Conservation (phyloP, 92 coral and sea anemone genomes). For the Pocillopora meandrina region DNA sequence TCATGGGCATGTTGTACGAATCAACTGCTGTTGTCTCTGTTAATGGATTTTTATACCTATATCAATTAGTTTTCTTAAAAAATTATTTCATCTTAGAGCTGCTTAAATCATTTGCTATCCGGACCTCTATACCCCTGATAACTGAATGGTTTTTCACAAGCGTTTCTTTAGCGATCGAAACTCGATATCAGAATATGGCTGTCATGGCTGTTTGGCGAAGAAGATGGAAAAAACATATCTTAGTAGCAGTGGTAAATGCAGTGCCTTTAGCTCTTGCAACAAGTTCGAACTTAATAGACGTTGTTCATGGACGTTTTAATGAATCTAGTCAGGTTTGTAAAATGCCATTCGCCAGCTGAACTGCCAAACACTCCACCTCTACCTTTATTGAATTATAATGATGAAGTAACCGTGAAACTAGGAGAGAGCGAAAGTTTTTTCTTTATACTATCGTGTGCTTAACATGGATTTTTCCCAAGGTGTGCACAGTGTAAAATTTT, state of each 20-base stretch:
- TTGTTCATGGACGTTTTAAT: not conserved
- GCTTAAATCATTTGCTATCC: not conserved
- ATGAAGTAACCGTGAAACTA: no score
- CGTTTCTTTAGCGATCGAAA: conserved; percentile 38
- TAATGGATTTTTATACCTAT: conserved; percentile 19
- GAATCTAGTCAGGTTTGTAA: not conserved
- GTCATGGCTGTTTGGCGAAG: conserved; percentile 44
- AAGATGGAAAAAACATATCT: conserved; percentile 13
- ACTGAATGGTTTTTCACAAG: conserved; percentile 42
- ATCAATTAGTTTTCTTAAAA: conserved; percentile 19
- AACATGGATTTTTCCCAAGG: no score
- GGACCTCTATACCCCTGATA: conserved; percentile 4
- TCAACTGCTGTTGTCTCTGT: conserved; percentile 38
- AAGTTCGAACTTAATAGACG: not conserved
- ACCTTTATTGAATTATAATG: no score
- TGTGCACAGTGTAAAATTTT: no score
- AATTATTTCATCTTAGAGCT: not conserved
- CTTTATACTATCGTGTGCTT: no score
- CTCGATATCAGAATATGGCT: conserved; percentile 43
- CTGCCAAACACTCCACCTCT: no score
- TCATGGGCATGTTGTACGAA: conserved; percentile 44
- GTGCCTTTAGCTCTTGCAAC: not conserved
- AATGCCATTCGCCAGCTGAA: not conserved
- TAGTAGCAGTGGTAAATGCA: conserved; percentile 15
- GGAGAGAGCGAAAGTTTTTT: no score